phyloP scores from a whole-genome alignment of 2,888 invertebrate genomes.

The Pheosia tremula region DNA sequence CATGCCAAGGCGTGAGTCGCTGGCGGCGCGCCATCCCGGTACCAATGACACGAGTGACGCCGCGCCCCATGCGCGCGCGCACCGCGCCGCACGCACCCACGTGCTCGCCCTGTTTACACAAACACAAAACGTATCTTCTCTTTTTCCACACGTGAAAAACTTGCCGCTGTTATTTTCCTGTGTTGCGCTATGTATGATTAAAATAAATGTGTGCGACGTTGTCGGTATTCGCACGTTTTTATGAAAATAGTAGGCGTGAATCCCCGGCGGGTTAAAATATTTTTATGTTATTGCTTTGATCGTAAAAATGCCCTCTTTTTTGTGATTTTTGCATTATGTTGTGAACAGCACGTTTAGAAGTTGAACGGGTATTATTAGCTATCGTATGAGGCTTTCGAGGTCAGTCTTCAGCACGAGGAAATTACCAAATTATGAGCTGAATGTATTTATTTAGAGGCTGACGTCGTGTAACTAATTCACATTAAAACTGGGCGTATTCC shows the following conservation, averaged over 20 bases:
- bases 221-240: not conserved
- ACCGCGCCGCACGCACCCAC: slow-evolving; percentile 2
- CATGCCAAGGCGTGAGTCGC: not conserved
- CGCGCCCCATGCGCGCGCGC: not conserved
- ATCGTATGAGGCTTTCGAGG: too few species aligned
- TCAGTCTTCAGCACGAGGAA: too few species aligned
- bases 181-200: not conserved
- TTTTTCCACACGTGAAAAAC: not conserved
- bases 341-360: not conserved
- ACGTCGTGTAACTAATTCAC: too few species aligned
- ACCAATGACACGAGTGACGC: slow-evolving; percentile 3
- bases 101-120: slow-evolving; percentile 6
- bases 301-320: not conserved
- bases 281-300: not conserved
- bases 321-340: not conserved
- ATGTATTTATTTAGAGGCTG: too few species aligned
- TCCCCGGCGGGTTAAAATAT: not conserved
- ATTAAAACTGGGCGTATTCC: too few species aligned
- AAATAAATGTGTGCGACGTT: not conserved
- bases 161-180: not conserved
- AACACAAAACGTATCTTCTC: not conserved
- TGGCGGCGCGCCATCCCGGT: slow-evolving; percentile 3
- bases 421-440: too few species aligned
- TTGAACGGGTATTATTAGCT: too few species aligned
- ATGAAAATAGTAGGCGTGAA: not conserved